phyloP scores from a whole-genome alignment of 2,888 invertebrate genomes.

The Gymnoscelis rufifasciata region DNA sequence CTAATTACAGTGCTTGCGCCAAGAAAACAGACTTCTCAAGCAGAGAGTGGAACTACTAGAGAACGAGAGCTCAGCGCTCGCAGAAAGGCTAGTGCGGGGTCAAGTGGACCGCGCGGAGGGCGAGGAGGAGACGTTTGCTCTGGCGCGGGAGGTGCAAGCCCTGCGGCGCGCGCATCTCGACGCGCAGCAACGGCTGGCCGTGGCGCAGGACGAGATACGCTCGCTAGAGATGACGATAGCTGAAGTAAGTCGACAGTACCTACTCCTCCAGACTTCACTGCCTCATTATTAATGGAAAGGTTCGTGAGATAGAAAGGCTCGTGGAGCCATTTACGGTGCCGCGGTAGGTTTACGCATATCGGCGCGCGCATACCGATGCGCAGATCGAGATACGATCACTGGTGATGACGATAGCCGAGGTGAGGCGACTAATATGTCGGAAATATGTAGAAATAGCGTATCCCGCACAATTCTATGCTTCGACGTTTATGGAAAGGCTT shows the following conservation, averaged over 20 bases:
- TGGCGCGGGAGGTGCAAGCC: constrained; percentile 92
- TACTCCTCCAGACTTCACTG: too few species aligned
- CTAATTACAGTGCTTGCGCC: constrained; percentile 80
- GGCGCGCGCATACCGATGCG: constrained; percentile 92
- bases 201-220: constrained; percentile 93
- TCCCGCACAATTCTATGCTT: too few species aligned
- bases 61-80: constrained; percentile 95
- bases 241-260: constrained; percentile 68
- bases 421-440: not conserved
- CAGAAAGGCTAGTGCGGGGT: constrained; percentile 93
- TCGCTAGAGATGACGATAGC: constrained; percentile 86
- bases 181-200: constrained; percentile 91
- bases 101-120: constrained; percentile 97
- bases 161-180: constrained; percentile 92
- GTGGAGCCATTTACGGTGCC: constrained; percentile 89
- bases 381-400: constrained; percentile 92
- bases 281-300: not conserved
- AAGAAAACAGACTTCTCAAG: constrained; percentile 96
- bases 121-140: constrained; percentile 91
- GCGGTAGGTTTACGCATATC: constrained; percentile 91
- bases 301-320: not conserved
- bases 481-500: too few species aligned
- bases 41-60: constrained; percentile 97
- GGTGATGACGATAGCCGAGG: constrained; percentile 73
- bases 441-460: too few species aligned